Percentiles rank a stretch among this genome's conserved stretches.
Evolutionary conservation across 1,140 invertebrate species (phyloP).

Genomic region (Drosophila tsacasi): DNA sequence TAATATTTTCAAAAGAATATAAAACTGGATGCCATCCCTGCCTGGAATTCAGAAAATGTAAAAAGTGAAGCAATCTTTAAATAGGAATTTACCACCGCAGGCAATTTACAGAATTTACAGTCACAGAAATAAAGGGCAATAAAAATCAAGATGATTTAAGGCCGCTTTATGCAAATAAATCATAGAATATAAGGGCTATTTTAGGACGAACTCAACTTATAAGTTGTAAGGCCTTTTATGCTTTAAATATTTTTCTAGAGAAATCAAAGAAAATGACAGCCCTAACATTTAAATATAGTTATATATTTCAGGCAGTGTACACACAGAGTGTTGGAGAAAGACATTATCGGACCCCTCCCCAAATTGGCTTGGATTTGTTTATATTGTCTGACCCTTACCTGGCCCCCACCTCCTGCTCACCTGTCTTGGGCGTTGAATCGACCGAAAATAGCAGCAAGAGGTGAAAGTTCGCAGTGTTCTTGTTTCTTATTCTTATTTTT

Average conservation of each 20-base stretch:
- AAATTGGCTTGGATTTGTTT: conserved; percentile 40
- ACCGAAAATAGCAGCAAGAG: conserved; percentile 28
- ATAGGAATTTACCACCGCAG: not conserved
- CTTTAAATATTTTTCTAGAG: not conserved
- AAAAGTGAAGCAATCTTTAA: not conserved
- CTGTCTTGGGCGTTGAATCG: conserved; percentile 15
- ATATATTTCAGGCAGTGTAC: conserved; percentile 4
- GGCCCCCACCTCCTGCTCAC: conserved; percentile 1
- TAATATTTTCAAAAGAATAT: not conserved
- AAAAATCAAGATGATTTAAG: not conserved
- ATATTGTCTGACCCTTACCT: conserved; percentile 34
- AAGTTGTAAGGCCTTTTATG: not conserved
- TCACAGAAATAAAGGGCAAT: conserved; percentile 6
- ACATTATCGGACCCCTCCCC: conserved; percentile 8
- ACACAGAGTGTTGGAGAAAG: not conserved
- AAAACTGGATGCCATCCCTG: not conserved
- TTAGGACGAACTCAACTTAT: no score
- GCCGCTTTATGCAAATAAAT: not conserved
- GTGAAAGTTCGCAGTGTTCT: conserved; percentile 19
- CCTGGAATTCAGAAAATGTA: not conserved
- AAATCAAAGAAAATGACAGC: not conserved
- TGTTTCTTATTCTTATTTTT: not conserved
- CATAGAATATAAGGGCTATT: not conserved
- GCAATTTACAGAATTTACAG: conserved; percentile 12
- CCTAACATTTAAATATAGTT: not conserved